These are phyloP conservation scores for Sterrhoptilus dennistouni DNA, from an alignment of 2,113 vertebrate species.

Conservation along the genomic window DNA sequence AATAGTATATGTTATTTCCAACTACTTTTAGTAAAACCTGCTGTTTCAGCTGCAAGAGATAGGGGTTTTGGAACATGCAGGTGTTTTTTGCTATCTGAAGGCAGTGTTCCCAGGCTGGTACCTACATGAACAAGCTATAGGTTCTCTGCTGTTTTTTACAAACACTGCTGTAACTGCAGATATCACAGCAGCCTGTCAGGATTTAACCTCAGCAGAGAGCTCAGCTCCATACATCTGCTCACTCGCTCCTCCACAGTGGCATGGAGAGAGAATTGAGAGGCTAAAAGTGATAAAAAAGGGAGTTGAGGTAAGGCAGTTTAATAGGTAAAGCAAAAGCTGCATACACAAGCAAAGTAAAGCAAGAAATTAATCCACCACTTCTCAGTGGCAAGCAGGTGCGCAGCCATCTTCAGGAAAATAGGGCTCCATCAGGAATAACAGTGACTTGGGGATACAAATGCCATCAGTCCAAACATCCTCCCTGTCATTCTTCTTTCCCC, in stretches of 20 bases:
- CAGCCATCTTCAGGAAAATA: not conserved
- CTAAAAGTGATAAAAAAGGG: not conserved
- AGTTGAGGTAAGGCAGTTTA: not conserved
- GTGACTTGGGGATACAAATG: not conserved
- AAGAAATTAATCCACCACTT: not conserved
- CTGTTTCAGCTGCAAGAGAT: not conserved
- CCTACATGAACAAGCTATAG: not conserved
- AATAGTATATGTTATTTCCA: not conserved
- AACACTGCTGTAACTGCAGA: not conserved
- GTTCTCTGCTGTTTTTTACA: not conserved
- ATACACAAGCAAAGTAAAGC: not conserved
- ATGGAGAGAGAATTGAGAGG: not conserved
- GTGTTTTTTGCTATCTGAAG: not conserved
- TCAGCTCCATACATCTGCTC: not conserved
- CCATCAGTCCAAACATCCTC: accelerated
- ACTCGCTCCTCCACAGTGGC: not conserved
- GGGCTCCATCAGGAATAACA: accelerated
- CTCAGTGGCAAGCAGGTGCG: not conserved
- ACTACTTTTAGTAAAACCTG: not conserved
- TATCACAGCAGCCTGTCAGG: not conserved
- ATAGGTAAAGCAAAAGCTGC: not conserved
- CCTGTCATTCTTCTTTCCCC: not conserved
- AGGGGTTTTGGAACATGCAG: not conserved
- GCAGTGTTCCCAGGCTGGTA: not conserved
- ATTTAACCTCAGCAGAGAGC: not conserved